Conservation (phyloP, 2,797 vertebrate genomes). For the Odontamblyopus rebecca region DNA sequence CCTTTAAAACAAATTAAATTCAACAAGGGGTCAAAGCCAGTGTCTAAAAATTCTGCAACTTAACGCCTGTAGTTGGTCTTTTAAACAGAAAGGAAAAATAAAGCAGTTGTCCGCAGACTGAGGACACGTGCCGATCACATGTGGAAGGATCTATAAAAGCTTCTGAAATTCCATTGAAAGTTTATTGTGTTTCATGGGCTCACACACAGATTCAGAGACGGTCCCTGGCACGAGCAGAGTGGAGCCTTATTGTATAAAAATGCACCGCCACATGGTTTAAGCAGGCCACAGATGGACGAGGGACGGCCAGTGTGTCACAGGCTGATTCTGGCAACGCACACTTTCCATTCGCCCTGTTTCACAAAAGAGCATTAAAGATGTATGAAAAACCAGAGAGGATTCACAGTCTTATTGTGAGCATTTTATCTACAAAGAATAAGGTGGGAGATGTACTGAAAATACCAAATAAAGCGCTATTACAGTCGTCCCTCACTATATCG, state of each 20-base stretch:
- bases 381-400: not conserved
- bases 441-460: not conserved
- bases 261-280: constrained; percentile 17
- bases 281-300: constrained; percentile 15
- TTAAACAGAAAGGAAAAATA: not conserved
- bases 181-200: not conserved
- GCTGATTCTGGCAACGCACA: not conserved
- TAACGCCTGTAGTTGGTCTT: not conserved
- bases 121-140: not conserved
- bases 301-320: not conserved
- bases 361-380: constrained; percentile 12
- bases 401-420: not conserved
- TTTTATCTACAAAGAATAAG: not conserved
- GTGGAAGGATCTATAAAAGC: not conserved
- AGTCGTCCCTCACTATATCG: too few relatives aligned
- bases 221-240: not conserved
- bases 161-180: not conserved
- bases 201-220: not conserved
- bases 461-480: not conserved
- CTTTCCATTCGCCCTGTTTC: constrained; percentile 14
- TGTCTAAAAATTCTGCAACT: not conserved
- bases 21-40: too few relatives aligned
- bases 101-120: not conserved
- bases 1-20: not conserved
- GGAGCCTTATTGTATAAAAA: constrained; percentile 13